Percentiles rank a stretch among this genome's conserved stretches.
Evolutionary conservation across 2,797 vertebrate genomes (phyloP).

Genomic region (Micromesistius poutassou): DNA sequence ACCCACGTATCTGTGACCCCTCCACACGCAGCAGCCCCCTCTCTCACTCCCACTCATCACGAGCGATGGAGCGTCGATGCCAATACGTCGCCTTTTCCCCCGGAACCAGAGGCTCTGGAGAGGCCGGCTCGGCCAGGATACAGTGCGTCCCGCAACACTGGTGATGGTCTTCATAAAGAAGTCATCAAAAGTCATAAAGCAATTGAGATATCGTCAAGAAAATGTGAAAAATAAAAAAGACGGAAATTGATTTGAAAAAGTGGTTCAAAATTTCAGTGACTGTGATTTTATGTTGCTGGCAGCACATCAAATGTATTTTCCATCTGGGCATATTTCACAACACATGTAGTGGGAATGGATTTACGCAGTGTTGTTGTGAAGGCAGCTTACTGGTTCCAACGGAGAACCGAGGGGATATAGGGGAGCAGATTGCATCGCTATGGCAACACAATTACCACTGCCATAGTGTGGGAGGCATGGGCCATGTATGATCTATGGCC

Average conservation of each 20-base stretch:
- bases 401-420: slow-evolving; percentile 46
- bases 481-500: slow-evolving; percentile 68
- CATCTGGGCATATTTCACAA: not conserved
- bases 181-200: not conserved
- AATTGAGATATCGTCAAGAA: not conserved
- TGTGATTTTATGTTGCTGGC: not conserved
- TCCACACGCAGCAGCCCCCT: slow-evolving; percentile 49
- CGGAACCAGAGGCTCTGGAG: not conserved
- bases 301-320: not conserved
- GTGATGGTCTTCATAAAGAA: not conserved
- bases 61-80: not conserved
- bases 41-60: slow-evolving; percentile 57
- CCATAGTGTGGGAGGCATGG: slow-evolving; percentile 70
- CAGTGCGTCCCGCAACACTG: not conserved
- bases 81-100: not conserved
- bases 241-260: not conserved
- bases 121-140: not conserved
- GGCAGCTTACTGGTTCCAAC: slow-evolving; percentile 45
- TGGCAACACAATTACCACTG: slow-evolving; percentile 72
- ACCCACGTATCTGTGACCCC: slow-evolving; percentile 50
- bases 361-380: slow-evolving; percentile 22
- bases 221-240: not conserved
- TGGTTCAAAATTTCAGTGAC: not conserved
- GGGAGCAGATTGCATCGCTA: slow-evolving; percentile 72
- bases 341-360: not conserved